A percentile compares a stretch with the other conserved stretches of the same genome.
Conservation (phyloP, 2,888 invertebrate species). For the Chymomyza amoena region DNA sequence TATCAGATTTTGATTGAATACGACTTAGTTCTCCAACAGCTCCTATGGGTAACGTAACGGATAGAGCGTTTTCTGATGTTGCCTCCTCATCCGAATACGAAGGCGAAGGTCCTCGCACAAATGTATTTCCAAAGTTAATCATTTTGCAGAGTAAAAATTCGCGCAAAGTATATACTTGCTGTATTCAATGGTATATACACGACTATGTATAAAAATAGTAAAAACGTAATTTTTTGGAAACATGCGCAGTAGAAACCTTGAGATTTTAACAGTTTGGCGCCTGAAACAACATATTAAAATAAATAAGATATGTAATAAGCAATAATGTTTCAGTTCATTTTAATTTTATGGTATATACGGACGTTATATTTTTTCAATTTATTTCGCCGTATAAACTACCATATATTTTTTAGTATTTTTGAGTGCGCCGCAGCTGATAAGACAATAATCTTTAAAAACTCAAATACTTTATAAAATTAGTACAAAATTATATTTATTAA, state of each 20-base stretch:
- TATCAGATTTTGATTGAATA: slow-evolving; percentile 62
- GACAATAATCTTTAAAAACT: too few relatives aligned
- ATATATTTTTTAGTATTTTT: too few relatives aligned
- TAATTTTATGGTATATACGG: too few relatives aligned
- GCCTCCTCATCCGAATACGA: slow-evolving; percentile 77
- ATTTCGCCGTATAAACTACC: too few relatives aligned
- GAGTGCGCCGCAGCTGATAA: too few relatives aligned
- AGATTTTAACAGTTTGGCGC: not conserved
- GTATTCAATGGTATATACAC: not conserved
- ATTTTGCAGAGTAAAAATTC: slow-evolving; percentile 42
- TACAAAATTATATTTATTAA: too few relatives aligned
- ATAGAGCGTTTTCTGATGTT: slow-evolving; percentile 73
- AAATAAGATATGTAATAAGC: not conserved
- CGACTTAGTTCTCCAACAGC: slow-evolving; percentile 44
- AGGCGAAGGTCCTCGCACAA: slow-evolving; percentile 76
- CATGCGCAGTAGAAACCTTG: slow-evolving; percentile 35
- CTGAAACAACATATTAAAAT: not conserved
- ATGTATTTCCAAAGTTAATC: slow-evolving; percentile 76
- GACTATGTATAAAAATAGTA: slow-evolving; percentile 19
- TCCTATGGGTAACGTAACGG: slow-evolving; percentile 68
- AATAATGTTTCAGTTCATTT: too few relatives aligned
- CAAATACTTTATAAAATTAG: too few relatives aligned
- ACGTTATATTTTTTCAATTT: too few relatives aligned
- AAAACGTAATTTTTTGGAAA: slow-evolving; percentile 8
- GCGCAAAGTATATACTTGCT: not conserved